These are phyloP conservation scores for Noctua janthina DNA, from an alignment of 2,888 invertebrate genomes.

Conservation along the genomic window DNA sequence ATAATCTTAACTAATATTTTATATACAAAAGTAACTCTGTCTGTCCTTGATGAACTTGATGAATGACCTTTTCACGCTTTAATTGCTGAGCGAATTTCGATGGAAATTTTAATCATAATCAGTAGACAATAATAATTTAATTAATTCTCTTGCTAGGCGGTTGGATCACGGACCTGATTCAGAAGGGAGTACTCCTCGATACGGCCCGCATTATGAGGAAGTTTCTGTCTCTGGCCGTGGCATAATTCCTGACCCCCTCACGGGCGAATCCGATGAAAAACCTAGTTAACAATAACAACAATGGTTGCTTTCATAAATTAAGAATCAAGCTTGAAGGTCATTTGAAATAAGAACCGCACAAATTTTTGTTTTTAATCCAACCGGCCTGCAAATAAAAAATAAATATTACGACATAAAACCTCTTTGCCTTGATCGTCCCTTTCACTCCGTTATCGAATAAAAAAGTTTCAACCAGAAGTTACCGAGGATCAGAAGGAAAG, in stretches of 20 bases:
- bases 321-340: neutral
- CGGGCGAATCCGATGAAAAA: too few relatives aligned
- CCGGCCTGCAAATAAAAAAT: neutral
- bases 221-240: too few relatives aligned
- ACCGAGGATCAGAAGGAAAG: conserved; percentile 16
- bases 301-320: neutral
- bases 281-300: neutral
- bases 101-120: too few relatives aligned
- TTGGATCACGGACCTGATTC: too few relatives aligned
- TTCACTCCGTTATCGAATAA: conserved; percentile 19
- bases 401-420: neutral
- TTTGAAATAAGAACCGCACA: neutral
- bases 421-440: neutral
- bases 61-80: neutral
- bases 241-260: too few relatives aligned
- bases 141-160: too few relatives aligned
- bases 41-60: neutral
- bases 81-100: neutral
- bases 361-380: neutral
- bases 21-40: neutral
- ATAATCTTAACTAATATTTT: neutral
- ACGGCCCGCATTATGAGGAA: too few relatives aligned
- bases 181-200: too few relatives aligned
- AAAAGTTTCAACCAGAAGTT: conserved; percentile 27
- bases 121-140: too few relatives aligned